Percentiles rank a stretch among this genome's conserved stretches.
These are phyloP conservation scores for Acrossocheilus wenchowensis DNA, from an alignment of 2,797 vertebrate genomes.

Conservation along the genomic window DNA sequence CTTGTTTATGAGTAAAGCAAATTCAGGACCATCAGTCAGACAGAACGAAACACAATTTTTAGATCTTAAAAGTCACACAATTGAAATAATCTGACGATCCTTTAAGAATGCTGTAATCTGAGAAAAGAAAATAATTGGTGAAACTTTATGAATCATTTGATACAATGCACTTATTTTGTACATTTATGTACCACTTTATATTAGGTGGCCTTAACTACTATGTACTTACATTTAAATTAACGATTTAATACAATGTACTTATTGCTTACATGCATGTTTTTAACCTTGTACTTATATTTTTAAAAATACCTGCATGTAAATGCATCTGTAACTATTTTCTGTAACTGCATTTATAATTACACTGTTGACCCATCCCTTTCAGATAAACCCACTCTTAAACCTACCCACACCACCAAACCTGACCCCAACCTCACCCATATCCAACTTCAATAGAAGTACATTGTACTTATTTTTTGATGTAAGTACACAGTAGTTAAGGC, in stretches of 20 bases:
- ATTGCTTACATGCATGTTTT: not conserved
- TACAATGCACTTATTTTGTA: no score
- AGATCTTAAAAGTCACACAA: not conserved
- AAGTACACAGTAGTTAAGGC: no score
- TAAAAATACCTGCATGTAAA: no score
- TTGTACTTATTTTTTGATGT: not conserved
- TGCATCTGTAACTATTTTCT: no score
- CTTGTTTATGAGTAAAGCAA: slow-evolving; percentile 67
- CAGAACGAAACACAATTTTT: not conserved
- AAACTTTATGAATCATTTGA: not conserved
- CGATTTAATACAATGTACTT: not conserved
- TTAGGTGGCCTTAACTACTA: not conserved
- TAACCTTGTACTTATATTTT: not conserved
- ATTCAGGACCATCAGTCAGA: slow-evolving; percentile 57
- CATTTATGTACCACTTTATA: not conserved
- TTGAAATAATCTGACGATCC: not conserved
- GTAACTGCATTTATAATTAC: no score
- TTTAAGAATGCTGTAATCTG: not conserved
- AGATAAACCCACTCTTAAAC: no score
- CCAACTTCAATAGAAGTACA: no score
- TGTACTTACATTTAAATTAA: not conserved
- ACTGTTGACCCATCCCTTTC: no score
- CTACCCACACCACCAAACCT: no score
- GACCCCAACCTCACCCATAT: no score
- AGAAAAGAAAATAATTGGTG: not conserved